Percentiles rank a stretch among this genome's conserved stretches.
Evolutionary conservation across 2,888 invertebrate species (phyloP).

Genomic region (Coelinius sp.): DNA sequence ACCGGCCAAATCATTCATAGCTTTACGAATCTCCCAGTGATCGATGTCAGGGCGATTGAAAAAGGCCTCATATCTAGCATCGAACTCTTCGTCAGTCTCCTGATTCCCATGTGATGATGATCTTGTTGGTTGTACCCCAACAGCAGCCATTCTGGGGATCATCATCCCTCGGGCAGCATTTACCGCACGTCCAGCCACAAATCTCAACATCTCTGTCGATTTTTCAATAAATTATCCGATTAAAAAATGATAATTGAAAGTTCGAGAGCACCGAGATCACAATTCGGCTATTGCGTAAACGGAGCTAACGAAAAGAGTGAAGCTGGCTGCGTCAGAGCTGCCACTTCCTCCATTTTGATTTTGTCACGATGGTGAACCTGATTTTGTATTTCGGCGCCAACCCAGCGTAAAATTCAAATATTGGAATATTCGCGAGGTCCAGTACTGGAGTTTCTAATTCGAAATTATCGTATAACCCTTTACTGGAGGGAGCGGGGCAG

Average conservation of each 20-base stretch:
- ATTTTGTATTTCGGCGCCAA: not conserved
- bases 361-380: not conserved
- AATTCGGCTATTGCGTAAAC: constrained; percentile 39
- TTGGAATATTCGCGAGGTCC: no score
- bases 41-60: constrained; percentile 92
- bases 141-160: constrained; percentile 52
- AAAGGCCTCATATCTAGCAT: constrained; percentile 84
- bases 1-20: constrained; percentile 84
- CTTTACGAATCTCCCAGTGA: constrained; percentile 95
- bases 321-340: not conserved
- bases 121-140: constrained; percentile 62
- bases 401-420: no score
- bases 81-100: constrained; percentile 90
- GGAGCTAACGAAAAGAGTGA: not conserved
- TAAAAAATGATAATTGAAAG: not conserved
- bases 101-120: constrained; percentile 72
- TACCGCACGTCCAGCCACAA: constrained; percentile 54
- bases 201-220: constrained; percentile 57
- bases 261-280: constrained; percentile 42
- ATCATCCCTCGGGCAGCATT: constrained; percentile 48
- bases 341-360: constrained; percentile 40
- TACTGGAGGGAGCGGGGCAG: no score
- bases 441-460: no score
- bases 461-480: no score
- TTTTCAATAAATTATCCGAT: constrained; percentile 46